phyloP scores from a whole-genome alignment of 2,113 vertebrate genomes.

The Cheilinus undulatus region DNA sequence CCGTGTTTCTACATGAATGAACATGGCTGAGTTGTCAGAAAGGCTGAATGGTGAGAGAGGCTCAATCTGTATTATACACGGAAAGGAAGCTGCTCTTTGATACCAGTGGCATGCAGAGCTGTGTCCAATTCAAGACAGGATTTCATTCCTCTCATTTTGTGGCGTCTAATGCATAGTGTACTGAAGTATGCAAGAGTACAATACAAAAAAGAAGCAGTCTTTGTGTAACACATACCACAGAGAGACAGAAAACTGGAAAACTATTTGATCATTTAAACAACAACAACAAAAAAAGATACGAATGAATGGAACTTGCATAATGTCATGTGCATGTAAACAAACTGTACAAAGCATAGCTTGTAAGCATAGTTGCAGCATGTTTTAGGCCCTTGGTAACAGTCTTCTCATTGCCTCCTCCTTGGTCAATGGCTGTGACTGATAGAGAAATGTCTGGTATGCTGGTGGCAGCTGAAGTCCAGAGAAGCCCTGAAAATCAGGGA shows the following conservation, averaged over 20 bases:
- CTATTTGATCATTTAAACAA: conserved; percentile 30
- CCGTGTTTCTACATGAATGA: conserved; percentile 75
- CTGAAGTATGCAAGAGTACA: conserved; percentile 38
- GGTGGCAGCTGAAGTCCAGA: conserved; percentile 68
- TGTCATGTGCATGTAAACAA: conserved; percentile 70
- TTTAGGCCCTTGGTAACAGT: conserved; percentile 72
- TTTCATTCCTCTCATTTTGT: conserved; percentile 50
- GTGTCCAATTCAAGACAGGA: conserved; percentile 52
- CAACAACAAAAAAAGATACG: neutral
- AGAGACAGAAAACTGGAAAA: conserved; percentile 24
- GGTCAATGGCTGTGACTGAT: conserved; percentile 55
- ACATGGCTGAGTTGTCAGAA: conserved; percentile 72
- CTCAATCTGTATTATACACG: conserved; percentile 48
- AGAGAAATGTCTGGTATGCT: conserved; percentile 75
- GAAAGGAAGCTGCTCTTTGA: conserved; percentile 54
- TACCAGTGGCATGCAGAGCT: conserved; percentile 55
- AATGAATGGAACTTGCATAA: conserved; percentile 65
- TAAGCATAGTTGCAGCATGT: conserved; percentile 73
- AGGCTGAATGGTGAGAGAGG: conserved; percentile 66
- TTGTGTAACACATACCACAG: conserved; percentile 18
- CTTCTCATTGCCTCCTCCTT: conserved; percentile 51
- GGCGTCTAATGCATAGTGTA: conserved; percentile 60
- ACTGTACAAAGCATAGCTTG: conserved; percentile 66
- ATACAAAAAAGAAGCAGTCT: neutral
- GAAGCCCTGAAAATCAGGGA: conserved; percentile 41